Base-by-base conservation (phyloP, 2,797 vertebrate genomes). In the Brachymystax lenok region DNA sequence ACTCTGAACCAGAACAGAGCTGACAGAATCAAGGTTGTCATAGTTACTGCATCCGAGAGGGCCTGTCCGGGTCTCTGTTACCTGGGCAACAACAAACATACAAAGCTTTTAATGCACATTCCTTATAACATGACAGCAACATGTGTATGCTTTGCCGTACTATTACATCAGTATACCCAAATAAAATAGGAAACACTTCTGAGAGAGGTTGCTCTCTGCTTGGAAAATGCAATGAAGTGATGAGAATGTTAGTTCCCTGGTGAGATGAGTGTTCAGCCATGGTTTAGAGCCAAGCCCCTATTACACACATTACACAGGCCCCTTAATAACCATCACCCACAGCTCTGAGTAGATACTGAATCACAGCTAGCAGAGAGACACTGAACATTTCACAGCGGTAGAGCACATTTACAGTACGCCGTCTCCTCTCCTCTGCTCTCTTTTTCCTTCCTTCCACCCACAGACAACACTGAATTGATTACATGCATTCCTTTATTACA, bases 1-100 rank as follows among this genome's bases (percentile, higher is more conserved):
- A 92, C 97, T 99, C 92, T 99, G 98, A 85, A 99, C 97, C 92
- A 99, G 93, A 85, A 99, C 98, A 16, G 98, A 99, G 93, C 97
- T 99, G 85, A 99, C 98, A 59, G 97, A 99, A 93, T 99, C 97
- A 84, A 99, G 95, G 96, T 99, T 99, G 96, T 99, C 98, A 95
- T 99, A 99, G 95, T 99, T 99, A 96, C 98, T 99, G 95, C 98
- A 99, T 92, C 98, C 98, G 46, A 99, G 96, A 82, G 98, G 98
- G 81, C 98, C 98, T 0, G 97, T 99, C 85, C 97, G 93, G 1
- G 97, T 99, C 93, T 99, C 98, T 77, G 97, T 99, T 90, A 99
- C 98, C 98, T 99, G 92, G 81, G 85, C 73, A 92, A 93, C 87
- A 87, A 92, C 80, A 92, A 82, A 87, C 50, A 83, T 17, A 87